These are phyloP conservation scores for Pseudomugil tenellus DNA, from an alignment of 2,797 vertebrate genomes.

Conservation along the genomic window DNA sequence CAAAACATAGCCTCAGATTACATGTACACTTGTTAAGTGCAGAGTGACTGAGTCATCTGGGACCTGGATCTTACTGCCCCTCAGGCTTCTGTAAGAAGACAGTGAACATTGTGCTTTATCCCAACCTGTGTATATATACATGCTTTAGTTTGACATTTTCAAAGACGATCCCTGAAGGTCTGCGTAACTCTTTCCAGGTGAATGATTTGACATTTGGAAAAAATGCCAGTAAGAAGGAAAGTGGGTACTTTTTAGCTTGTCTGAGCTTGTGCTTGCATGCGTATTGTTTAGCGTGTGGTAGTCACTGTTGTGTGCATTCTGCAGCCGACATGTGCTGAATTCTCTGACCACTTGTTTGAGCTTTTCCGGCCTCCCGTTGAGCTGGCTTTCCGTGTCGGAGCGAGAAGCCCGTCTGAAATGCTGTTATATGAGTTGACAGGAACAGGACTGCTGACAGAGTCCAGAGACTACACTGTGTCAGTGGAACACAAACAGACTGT, in stretches of 20 bases:
- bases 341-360: conserved; percentile 19
- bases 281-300: conserved; percentile 30
- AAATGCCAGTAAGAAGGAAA: conserved; percentile 69
- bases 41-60: conserved; percentile 33
- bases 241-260: conserved; percentile 43
- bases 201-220: conserved; percentile 80
- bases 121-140: conserved; percentile 53
- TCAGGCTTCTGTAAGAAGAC: conserved; percentile 32
- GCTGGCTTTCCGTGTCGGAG: conserved; percentile 59
- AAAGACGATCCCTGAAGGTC: conserved; percentile 71
- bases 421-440: conserved; percentile 77
- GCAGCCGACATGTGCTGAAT: conserved; percentile 5
- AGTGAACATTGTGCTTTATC: conserved; percentile 42
- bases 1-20: conserved; percentile 47
- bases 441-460: conserved; percentile 72
- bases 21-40: conserved; percentile 41
- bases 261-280: conserved; percentile 15
- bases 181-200: conserved; percentile 71
- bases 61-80: conserved; percentile 46
- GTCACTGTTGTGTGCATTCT: conserved; percentile 45
- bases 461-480: conserved; percentile 74
- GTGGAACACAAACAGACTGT: conserved; percentile 74
- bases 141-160: conserved; percentile 75
- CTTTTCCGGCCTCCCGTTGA: conserved; percentile 51
- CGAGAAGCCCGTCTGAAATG: conserved; percentile 58